Conservation (phyloP, 2,888 invertebrate genomes). For the Monoplex corrugatus region DNA sequence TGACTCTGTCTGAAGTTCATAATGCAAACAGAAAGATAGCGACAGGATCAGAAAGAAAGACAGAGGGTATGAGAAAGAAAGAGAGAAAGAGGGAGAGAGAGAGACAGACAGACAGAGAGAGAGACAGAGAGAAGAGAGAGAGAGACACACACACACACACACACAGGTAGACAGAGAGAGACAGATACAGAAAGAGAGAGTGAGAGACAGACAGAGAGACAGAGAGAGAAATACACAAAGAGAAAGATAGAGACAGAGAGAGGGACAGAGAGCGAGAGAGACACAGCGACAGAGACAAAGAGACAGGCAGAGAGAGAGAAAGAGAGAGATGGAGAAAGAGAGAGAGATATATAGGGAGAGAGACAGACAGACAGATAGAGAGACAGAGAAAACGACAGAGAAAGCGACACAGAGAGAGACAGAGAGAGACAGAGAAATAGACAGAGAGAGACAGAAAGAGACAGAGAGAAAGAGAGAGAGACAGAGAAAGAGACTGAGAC, state of each 20-base stretch:
- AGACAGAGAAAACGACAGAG: background rate
- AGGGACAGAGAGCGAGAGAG: background rate
- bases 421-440: background rate
- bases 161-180: background rate
- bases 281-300: background rate
- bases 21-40: too few relatives aligned
- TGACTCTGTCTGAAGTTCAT: too few relatives aligned
- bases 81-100: slow-evolving; percentile 37
- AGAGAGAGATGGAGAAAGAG: background rate
- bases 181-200: background rate
- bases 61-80: slow-evolving; percentile 11
- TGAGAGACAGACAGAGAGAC: background rate
- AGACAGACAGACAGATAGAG: too few relatives aligned
- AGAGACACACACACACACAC: background rate
- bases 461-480: background rate
- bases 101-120: slow-evolving; percentile 33
- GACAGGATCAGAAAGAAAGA: background rate
- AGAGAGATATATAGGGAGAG: background rate
- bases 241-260: too few relatives aligned
- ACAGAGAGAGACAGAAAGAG: background rate
- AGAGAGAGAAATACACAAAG: background rate
- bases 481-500: background rate
- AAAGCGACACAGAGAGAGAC: background rate
- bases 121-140: background rate
- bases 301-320: background rate